A percentile compares a stretch with the other conserved stretches of the same genome.
Evolutionary conservation across 2,113 vertebrate species (phyloP).

Genomic region (Phocoena phocoena): DNA sequence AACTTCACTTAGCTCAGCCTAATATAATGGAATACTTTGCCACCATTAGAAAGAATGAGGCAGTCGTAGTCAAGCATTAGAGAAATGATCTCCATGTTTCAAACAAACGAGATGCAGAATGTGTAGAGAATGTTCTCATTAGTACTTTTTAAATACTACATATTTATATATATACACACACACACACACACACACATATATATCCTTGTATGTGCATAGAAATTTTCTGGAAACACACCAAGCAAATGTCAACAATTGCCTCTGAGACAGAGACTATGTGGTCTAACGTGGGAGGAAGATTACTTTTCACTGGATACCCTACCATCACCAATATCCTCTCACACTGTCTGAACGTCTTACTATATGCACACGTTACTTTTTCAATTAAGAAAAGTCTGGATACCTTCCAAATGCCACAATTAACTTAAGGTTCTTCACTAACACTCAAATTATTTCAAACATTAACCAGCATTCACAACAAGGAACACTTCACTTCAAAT

Average conservation of each 20-base stretch:
- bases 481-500: not conserved
- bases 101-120: not conserved
- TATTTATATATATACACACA: not conserved
- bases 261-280: not conserved
- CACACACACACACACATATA: not conserved
- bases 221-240: conserved; percentile 1
- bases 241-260: not conserved
- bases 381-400: not conserved
- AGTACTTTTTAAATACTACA: not conserved
- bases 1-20: not conserved
- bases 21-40: not conserved
- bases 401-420: conserved; percentile 25
- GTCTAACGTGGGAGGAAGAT: not conserved
- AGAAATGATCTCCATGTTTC: not conserved
- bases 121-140: not conserved
- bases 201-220: not conserved
- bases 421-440: not conserved
- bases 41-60: not conserved
- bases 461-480: not conserved
- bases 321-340: not conserved
- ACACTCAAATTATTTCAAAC: conserved; percentile 34
- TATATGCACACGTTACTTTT: not conserved
- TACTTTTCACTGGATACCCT: not conserved
- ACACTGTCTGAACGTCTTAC: not conserved
- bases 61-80: not conserved